phyloP scores from a whole-genome alignment of 2,797 vertebrate genomes.

The Etheostoma perlongum region DNA sequence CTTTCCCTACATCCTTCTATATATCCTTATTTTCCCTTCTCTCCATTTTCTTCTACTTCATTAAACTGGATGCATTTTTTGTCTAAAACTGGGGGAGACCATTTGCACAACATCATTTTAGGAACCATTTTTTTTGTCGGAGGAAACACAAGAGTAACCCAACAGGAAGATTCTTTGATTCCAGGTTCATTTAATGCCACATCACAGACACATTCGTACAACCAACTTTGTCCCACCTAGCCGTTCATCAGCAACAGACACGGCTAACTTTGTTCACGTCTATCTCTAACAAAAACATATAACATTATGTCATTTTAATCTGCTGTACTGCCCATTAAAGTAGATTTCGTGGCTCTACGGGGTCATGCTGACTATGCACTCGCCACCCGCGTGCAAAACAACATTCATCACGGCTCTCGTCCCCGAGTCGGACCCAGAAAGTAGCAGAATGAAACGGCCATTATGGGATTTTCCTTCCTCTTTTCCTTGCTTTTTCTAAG shows the following conservation, averaged over 20 bases:
- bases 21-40: not conserved
- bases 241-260: not conserved
- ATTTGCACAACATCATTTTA: too few relatives aligned
- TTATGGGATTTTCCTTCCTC: not conserved
- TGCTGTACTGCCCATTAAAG: not conserved
- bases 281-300: not conserved
- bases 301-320: too few relatives aligned
- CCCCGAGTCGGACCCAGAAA: not conserved
- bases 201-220: not conserved
- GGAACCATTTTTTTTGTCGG: not conserved
- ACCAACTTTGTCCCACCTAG: not conserved
- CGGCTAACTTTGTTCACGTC: not conserved
- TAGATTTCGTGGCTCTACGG: not conserved
- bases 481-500: not conserved
- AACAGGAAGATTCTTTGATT: slow-evolving; percentile 7
- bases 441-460: rapidly evolving
- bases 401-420: not conserved
- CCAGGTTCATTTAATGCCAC: not conserved
- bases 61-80: not conserved
- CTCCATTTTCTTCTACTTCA: not conserved
- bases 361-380: not conserved
- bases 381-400: not conserved
- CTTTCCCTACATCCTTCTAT: not conserved
- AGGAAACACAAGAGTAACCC: not conserved
- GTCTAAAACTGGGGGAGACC: not conserved